Percentiles rank a stretch among this genome's conserved stretches.
phyloP scores from a whole-genome alignment of 1,140 invertebrate genomes.

The Drosophila neocordata region DNA sequence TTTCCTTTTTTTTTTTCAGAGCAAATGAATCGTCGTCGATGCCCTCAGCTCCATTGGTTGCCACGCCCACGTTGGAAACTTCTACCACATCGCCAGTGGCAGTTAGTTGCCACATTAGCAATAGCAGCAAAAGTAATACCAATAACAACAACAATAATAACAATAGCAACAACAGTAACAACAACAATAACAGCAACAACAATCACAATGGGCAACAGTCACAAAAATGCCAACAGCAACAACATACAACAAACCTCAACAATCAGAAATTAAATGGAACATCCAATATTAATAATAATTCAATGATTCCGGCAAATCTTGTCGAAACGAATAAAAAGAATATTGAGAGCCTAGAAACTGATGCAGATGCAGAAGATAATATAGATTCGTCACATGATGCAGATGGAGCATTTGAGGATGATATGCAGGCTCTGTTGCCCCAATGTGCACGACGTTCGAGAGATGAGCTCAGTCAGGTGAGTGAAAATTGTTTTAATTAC shows the following conservation, averaged over 20 bases:
- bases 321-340: background rate
- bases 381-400: slow-evolving; percentile 54
- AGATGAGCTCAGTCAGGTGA: slow-evolving; percentile 82
- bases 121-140: slow-evolving; percentile 2
- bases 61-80: slow-evolving; percentile 41
- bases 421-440: slow-evolving; percentile 78
- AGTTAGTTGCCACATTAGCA: slow-evolving; percentile 20
- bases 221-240: slow-evolving; percentile 15
- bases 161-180: slow-evolving; percentile 32
- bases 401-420: slow-evolving; percentile 72
- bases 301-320: slow-evolving; percentile 38
- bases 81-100: slow-evolving; percentile 7
- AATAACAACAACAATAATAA: slow-evolving; percentile 43
- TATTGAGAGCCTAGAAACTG: slow-evolving; percentile 43
- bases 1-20: slow-evolving; percentile 37
- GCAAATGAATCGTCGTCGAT: slow-evolving; percentile 63
- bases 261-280: slow-evolving; percentile 36
- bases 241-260: slow-evolving; percentile 36
- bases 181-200: slow-evolving; percentile 28
- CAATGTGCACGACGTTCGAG: slow-evolving; percentile 73
- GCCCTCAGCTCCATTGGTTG: slow-evolving; percentile 27
- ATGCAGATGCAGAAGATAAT: slow-evolving; percentile 59
- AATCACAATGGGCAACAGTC: slow-evolving; percentile 9
- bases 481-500: too few relatives aligned
- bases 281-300: slow-evolving; percentile 37